Percentiles rank a stretch among this genome's conserved stretches.
Evolutionary conservation across 2,113 vertebrate species (phyloP).

Genomic region (Glaucomys volans): DNA sequence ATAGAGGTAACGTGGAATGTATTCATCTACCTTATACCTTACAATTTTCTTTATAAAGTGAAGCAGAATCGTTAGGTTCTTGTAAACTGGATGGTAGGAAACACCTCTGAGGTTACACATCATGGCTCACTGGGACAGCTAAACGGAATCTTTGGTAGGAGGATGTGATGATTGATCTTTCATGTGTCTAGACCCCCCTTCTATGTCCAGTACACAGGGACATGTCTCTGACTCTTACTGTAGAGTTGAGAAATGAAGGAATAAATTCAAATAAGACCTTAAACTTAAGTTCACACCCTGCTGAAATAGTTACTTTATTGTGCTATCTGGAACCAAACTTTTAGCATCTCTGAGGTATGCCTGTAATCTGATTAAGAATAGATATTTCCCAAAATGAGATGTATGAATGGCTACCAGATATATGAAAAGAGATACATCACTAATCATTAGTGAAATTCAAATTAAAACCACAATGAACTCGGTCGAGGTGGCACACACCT

Average conservation of each 20-base stretch:
- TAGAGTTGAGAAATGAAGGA: not conserved
- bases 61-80: conserved; percentile 11
- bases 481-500: too few species aligned
- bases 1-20: conserved; percentile 8
- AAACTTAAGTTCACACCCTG: not conserved
- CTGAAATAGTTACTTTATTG: not conserved
- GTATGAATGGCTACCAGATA: not conserved
- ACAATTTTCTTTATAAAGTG: conserved; percentile 37
- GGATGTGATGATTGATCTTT: not conserved
- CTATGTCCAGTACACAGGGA: not conserved
- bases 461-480: not conserved
- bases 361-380: not conserved
- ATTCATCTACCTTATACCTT: not conserved
- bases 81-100: not conserved
- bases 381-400: not conserved
- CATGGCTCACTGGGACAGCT: accelerated
- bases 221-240: not conserved
- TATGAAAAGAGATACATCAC: not conserved
- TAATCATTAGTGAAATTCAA: not conserved
- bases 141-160: not conserved
- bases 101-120: not conserved
- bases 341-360: not conserved
- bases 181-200: not conserved
- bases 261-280: not conserved
- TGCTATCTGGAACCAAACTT: not conserved